phyloP scores from a whole-genome alignment of 2,888 invertebrate genomes.

The Euproctis similis region DNA sequence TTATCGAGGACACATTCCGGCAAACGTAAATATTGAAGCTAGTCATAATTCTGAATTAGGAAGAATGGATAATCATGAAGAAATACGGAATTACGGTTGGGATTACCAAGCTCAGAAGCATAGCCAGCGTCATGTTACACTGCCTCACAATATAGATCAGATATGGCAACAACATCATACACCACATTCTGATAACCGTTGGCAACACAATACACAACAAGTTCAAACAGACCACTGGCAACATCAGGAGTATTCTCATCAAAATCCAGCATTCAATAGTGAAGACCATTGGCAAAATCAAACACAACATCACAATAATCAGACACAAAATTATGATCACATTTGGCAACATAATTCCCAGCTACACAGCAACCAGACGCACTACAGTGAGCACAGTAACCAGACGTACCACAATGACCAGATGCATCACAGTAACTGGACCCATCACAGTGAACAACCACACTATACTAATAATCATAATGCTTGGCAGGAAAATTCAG shows the following conservation, averaged over 20 bases:
- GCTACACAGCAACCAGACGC: constrained; percentile 15
- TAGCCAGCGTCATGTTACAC: constrained; percentile 15
- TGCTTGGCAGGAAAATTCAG: constrained; percentile 16
- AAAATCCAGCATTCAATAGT: constrained; percentile 5
- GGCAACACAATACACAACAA: constrained; percentile 8
- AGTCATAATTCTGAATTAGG: constrained; percentile 19
- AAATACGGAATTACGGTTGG: constrained; percentile 54
- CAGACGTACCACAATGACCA: too few species aligned
- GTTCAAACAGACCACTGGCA: constrained; percentile 1
- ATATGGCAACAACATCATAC: constrained; percentile 9
- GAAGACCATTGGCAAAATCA: not conserved
- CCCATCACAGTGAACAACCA: too few species aligned
- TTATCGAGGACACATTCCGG: constrained; percentile 74
- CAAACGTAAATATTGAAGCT: constrained; percentile 27
- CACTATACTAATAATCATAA: too few species aligned
- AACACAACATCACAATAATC: not conserved
- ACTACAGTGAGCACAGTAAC: too few species aligned
- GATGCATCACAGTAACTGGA: too few species aligned
- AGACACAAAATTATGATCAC: constrained; percentile 4
- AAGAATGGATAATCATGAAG: constrained; percentile 34
- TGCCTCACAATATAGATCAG: constrained; percentile 12
- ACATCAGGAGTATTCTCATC: constrained; percentile 12
- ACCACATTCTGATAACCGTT: constrained; percentile 12
- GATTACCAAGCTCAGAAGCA: constrained; percentile 33
- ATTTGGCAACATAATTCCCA: constrained; percentile 11